Percentiles rank a stretch among this genome's conserved stretches.
phyloP scores from a whole-genome alignment of 2,797 vertebrate genomes.

The Lepilemur ruficaudatus region DNA sequence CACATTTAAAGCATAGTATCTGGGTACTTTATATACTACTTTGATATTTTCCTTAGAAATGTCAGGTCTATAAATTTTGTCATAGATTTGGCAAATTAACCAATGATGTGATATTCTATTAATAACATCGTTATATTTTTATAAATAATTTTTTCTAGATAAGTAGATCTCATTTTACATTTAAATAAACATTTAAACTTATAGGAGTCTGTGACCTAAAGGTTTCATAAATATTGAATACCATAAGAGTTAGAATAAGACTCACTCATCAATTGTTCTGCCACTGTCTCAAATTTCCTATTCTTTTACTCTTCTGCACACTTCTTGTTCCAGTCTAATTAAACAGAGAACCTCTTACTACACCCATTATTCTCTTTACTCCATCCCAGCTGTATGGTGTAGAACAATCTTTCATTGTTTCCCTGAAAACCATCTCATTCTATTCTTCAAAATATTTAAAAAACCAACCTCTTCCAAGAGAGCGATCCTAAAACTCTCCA shows the following conservation, averaged over 20 bases:
- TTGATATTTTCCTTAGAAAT: constrained; percentile 12
- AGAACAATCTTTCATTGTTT: not conserved
- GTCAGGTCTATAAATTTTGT: not conserved
- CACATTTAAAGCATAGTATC: not conserved
- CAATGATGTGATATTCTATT: not conserved
- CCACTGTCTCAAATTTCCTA: not conserved
- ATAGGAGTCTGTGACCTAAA: not conserved
- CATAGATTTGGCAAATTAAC: not conserved
- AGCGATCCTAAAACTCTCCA: not conserved
- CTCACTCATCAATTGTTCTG: not conserved
- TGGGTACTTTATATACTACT: not conserved
- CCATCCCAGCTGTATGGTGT: not conserved
- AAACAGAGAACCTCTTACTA: not conserved
- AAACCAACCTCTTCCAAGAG: constrained; percentile 29
- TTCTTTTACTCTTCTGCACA: not conserved
- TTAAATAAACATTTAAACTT: constrained; percentile 9
- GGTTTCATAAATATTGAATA: not conserved
- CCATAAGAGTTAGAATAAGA: not conserved
- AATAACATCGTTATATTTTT: not conserved
- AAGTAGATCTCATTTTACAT: constrained; percentile 20
- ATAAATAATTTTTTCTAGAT: constrained; percentile 41
- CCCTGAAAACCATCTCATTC: not conserved
- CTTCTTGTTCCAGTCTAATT: not conserved
- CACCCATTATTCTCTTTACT: not conserved
- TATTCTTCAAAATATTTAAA: constrained; percentile 24